Evolutionary conservation across 2,113 vertebrate genomes (phyloP).

Genomic region (Gambusia affinis): DNA sequence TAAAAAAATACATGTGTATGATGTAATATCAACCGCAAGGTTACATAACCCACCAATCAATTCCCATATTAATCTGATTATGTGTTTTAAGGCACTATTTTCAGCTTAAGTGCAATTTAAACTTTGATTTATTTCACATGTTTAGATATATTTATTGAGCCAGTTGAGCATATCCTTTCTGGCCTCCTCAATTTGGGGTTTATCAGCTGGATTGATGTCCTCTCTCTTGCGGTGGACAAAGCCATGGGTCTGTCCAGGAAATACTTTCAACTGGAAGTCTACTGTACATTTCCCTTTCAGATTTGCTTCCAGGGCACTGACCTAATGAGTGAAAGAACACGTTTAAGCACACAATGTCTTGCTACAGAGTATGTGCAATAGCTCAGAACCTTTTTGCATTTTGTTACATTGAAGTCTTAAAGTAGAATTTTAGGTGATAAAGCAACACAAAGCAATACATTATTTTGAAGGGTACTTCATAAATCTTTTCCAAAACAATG

Average conservation of each 20-base stretch:
- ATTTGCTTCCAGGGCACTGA: constrained; percentile 81
- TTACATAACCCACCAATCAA: neutral
- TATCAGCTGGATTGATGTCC: constrained; percentile 84
- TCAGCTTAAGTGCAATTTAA: no score
- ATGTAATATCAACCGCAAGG: neutral
- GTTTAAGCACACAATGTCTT: no score
- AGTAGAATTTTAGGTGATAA: no score
- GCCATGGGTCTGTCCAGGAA: constrained; percentile 90
- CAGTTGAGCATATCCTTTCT: constrained; percentile 88
- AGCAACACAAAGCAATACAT: no score
- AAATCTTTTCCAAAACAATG: no score
- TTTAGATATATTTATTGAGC: constrained; percentile 86
- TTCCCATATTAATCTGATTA: neutral
- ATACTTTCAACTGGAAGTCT: constrained; percentile 88
- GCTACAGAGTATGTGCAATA: no score
- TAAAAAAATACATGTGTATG: neutral
- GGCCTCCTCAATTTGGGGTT: constrained; percentile 86
- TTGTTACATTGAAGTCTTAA: no score
- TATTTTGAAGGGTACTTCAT: no score
- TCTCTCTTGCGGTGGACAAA: constrained; percentile 91
- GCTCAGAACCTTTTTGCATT: no score
- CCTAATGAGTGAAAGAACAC: constrained; percentile 64
- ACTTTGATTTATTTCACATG: neutral
- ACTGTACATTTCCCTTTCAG: constrained; percentile 85
- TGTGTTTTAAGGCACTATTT: neutral